Percentiles rank a stretch among this genome's conserved stretches.
phyloP scores from a whole-genome alignment of 2,888 invertebrate species.

The Pharmacophagus antenor region DNA sequence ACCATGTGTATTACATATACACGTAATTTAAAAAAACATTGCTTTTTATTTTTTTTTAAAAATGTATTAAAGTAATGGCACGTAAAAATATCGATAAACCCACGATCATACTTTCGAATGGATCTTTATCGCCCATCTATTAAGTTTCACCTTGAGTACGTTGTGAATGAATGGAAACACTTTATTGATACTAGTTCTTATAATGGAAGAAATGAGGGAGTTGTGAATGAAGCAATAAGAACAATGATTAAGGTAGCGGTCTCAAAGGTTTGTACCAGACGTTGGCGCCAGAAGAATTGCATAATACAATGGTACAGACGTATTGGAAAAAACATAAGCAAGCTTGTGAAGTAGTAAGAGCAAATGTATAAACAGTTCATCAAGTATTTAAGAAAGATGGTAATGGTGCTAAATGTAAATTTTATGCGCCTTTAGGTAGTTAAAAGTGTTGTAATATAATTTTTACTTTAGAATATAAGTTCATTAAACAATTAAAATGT shows the following conservation, averaged over 20 bases:
- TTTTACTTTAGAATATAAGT: too few relatives aligned
- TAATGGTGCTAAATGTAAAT: too few relatives aligned
- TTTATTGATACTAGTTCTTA: constrained; percentile 61
- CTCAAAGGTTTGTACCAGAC: constrained; percentile 32
- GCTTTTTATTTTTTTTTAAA: neutral
- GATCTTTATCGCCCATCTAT: constrained; percentile 29
- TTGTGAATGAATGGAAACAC: constrained; percentile 51
- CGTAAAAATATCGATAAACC: neutral
- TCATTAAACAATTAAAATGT: too few relatives aligned
- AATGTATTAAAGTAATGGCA: too few relatives aligned
- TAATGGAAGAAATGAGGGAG: constrained; percentile 47
- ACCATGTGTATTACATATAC: too few relatives aligned
- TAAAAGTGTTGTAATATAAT: too few relatives aligned
- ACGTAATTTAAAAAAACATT: neutral
- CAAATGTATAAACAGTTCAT: too few relatives aligned
- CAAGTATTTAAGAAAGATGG: too few relatives aligned
- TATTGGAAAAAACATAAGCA: neutral
- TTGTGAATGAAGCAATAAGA: constrained; percentile 54
- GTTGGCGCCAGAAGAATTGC: constrained; percentile 52
- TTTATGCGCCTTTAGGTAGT: too few relatives aligned
- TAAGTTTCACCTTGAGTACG: constrained; percentile 20
- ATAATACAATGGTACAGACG: constrained; percentile 31
- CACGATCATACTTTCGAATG: neutral
- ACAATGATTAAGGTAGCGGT: constrained; percentile 44
- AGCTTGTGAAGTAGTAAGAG: neutral